Evolutionary conservation across 2,113 vertebrate genomes (phyloP).

Genomic region (Lepisosteus oculatus): DNA sequence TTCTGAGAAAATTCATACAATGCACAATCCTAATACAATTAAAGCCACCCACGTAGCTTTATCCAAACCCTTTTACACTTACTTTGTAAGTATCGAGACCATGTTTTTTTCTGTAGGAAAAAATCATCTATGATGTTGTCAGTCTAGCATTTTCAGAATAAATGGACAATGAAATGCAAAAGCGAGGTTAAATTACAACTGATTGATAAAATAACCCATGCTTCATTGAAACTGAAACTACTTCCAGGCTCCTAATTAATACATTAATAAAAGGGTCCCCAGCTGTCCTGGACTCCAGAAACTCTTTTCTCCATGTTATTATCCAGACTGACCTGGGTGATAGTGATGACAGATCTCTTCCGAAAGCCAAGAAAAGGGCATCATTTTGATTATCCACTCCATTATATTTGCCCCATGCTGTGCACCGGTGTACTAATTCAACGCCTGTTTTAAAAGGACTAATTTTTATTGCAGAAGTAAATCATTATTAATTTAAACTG

Average conservation of each 20-base stretch:
- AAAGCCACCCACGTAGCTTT: background rate
- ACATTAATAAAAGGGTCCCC: conserved; percentile 22
- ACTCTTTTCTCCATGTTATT: conserved; percentile 34
- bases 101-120: background rate
- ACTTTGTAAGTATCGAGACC: background rate
- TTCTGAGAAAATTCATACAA: background rate
- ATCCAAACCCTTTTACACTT: background rate
- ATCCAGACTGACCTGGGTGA: conserved; percentile 21
- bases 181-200: conserved; percentile 25
- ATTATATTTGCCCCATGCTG: conserved; percentile 39
- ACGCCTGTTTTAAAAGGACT: conserved; percentile 40
- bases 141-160: conserved; percentile 6
- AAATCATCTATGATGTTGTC: no score
- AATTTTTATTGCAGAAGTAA: conserved; percentile 48
- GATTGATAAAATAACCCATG: conserved; percentile 36
- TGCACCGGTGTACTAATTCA: conserved; percentile 46
- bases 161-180: conserved; percentile 5
- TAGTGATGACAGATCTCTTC: conserved; percentile 61
- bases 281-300: conserved; percentile 25
- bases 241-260: conserved; percentile 52
- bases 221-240: conserved; percentile 43
- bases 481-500: conserved; percentile 56
- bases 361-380: conserved; percentile 60
- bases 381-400: conserved; percentile 60
- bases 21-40: background rate